Evolutionary conservation across 1,140 invertebrate genomes (phyloP), one percentile per base, ranked within the genome.

Genomic region (Copidosoma floridanum): DNA sequence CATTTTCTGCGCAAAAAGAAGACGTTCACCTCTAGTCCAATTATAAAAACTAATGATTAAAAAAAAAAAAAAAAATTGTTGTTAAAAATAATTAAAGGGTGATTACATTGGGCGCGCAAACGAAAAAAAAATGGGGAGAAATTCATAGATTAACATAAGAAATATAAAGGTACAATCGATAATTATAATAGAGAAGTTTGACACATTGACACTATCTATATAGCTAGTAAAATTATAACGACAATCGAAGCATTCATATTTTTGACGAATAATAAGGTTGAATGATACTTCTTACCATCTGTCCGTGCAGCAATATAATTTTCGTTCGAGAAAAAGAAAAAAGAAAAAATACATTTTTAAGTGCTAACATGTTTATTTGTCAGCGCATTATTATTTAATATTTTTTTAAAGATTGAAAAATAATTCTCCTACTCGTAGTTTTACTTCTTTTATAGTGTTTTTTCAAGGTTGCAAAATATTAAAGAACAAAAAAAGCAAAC

Each of bases 201-300:
- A 72, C 67, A 74, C 70, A 76, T 62, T 64, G 71, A 76, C 63
- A 72, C 71, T 71, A 76, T 65, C 68, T 72, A 75, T 67, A 64
- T 67, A 69, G 65, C 68, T 69, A 63, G 46, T 59, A 65, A 71
- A 72, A 76, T 69, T n/a, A n/a, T 63, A 77, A 77, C 72, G 70
- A 76, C 70, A 77, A 76, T 74, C 58, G 71, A 77, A 75, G 75
- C 75, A 73, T 65, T 75, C 72, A 71, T 75, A 68, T 69, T 73
- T 71, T 69, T 72, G 70, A 69, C 67, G 73, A 71, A 68, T 72
- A 75, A 61, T 72, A 76, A 71, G 72, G 69, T 77, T 71, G 71
- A 75, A 60, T 74, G 71, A 74, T 68, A 75, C 72, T 79, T 80
- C 78, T 80, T 80, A 80, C 78, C 78, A 80, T 80, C 78, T 80